A percentile compares a stretch with the other conserved stretches of the same genome.
phyloP scores from a whole-genome alignment of 2,113 vertebrate genomes.

The Vidua macroura region DNA sequence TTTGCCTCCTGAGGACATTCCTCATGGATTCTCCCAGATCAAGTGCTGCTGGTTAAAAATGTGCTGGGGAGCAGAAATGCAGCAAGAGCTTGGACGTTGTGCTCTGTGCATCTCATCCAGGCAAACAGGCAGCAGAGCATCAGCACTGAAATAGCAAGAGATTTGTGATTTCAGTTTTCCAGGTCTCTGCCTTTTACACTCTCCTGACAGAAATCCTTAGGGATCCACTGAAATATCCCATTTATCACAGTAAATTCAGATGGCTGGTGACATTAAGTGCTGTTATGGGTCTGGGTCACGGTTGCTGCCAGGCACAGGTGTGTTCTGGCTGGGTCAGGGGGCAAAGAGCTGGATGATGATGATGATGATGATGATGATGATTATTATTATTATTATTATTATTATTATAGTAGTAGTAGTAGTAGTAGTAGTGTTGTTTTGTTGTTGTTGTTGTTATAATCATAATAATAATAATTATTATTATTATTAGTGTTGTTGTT shows the following conservation, averaged over 20 bases:
- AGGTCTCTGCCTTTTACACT: neutral
- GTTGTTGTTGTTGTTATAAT: too few species aligned
- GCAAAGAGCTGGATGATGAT: neutral
- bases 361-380: too few species aligned
- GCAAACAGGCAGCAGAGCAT: neutral
- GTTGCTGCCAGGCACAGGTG: neutral
- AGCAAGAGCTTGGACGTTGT: fast-evolving
- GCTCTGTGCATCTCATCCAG: neutral
- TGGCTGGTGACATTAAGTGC: neutral
- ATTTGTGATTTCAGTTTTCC: neutral
- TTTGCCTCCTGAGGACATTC: neutral
- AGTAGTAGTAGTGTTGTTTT: too few species aligned
- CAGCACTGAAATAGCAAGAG: neutral
- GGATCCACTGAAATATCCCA: neutral
- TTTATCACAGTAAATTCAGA: neutral
- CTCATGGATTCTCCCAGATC: neutral
- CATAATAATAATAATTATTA: neutral
- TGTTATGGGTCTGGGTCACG: neutral
- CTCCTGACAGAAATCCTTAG: neutral
- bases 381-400: too few species aligned
- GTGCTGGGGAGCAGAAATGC: neutral
- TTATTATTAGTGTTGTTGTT: neutral
- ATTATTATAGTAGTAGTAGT: too few species aligned
- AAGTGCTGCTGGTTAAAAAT: neutral
- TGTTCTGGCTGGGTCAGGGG: neutral